Evolutionary conservation across 64 coral and sea anemone genomes (phyloP).

Genomic region (Actinia tenebrosa): DNA sequence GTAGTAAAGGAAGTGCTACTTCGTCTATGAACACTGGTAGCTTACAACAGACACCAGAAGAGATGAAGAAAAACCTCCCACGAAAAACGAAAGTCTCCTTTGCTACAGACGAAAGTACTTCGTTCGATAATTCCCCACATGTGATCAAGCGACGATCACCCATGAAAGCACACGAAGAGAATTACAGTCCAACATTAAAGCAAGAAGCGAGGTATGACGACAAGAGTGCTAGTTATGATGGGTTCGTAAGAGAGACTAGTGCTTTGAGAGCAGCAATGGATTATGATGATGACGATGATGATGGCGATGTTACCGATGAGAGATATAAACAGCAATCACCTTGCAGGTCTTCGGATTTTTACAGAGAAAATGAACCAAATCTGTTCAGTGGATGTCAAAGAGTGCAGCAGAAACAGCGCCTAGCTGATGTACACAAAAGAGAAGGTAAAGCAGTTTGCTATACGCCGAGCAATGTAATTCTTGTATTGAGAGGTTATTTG

Average conservation of each 20-base stretch:
- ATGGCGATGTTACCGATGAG: background rate
- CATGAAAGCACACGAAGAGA: background rate
- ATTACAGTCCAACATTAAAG: background rate
- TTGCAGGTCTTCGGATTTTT: background rate
- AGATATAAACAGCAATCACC: background rate
- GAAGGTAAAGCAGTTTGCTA: background rate
- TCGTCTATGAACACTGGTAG: conserved; percentile 22
- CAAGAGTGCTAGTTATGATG: conserved; percentile 24
- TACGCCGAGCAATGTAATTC: too few relatives aligned
- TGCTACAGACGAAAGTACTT: conserved; percentile 38
- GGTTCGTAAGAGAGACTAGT: conserved; percentile 80
- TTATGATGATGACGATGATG: conserved; percentile 72
- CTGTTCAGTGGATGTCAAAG: background rate
- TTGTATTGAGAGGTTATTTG: too few relatives aligned
- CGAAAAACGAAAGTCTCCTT: conserved; percentile 23
- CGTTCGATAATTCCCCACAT: conserved; percentile 14
- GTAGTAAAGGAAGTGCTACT: conserved; percentile 39
- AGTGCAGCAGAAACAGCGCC: background rate
- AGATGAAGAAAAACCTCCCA: conserved; percentile 21
- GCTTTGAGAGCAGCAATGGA: conserved; percentile 91
- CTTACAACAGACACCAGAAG: background rate
- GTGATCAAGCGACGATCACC: background rate
- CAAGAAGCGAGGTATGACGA: background rate
- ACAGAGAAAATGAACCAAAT: background rate
- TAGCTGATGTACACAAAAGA: background rate